These are phyloP conservation scores for Rugalucina vietnamica DNA, from an alignment of 2,888 invertebrate species.

Conservation along the genomic window DNA sequence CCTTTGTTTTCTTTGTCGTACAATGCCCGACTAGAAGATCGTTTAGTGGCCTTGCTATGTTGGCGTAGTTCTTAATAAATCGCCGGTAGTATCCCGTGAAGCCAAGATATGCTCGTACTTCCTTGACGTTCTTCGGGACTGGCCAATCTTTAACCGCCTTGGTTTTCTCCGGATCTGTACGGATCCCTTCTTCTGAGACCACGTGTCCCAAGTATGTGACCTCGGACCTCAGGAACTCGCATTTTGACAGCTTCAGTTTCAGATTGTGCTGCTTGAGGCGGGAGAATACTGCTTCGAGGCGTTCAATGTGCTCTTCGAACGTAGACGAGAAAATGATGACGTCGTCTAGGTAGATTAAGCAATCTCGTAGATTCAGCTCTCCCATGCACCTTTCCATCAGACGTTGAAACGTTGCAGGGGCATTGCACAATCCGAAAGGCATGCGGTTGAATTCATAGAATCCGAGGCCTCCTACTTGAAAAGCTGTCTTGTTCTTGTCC, in stretches of 20 bases:
- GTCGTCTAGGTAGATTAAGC: background rate
- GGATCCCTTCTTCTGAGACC: background rate
- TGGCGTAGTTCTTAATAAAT: background rate
- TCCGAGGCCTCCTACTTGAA: no score
- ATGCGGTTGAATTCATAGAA: no score
- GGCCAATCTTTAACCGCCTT: background rate
- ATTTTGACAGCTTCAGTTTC: background rate
- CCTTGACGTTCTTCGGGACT: background rate
- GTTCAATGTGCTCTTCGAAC: background rate
- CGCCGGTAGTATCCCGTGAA: background rate
- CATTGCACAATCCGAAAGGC: no score
- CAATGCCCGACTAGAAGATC: slow-evolving; percentile 1
- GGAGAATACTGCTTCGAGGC: background rate
- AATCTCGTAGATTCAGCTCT: background rate
- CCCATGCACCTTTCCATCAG: background rate
- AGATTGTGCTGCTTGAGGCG: background rate
- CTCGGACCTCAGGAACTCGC: background rate
- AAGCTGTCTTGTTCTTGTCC: background rate
- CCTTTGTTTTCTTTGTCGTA: background rate
- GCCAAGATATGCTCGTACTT: background rate
- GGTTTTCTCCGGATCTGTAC: background rate
- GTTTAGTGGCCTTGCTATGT: background rate
- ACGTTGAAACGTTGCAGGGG: background rate
- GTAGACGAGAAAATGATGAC: background rate
- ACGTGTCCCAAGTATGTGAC: background rate